Percentiles rank a stretch among this genome's conserved stretches.
These are phyloP conservation scores for Erythrocebus patas DNA, from an alignment of 2,113 vertebrate species.

Conservation along the genomic window DNA sequence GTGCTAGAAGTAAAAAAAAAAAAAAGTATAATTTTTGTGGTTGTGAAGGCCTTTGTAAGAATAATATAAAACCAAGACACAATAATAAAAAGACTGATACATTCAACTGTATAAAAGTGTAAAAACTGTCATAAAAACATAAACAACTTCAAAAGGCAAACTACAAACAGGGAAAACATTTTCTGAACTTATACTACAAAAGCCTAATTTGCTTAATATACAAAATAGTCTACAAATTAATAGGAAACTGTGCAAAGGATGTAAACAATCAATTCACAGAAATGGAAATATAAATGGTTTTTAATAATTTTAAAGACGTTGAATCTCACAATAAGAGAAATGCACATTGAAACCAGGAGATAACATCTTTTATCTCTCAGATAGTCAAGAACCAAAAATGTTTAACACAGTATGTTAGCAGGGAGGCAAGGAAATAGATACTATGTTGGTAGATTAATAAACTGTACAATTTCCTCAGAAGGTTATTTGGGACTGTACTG, in stretches of 20 bases:
- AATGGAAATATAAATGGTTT: not conserved
- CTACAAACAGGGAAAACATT: not conserved
- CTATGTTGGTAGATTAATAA: not conserved
- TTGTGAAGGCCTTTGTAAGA: not conserved
- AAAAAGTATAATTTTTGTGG: not conserved
- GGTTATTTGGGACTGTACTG: not conserved
- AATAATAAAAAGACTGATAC: not conserved
- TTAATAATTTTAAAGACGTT: not conserved
- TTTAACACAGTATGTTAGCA: not conserved
- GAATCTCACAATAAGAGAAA: not conserved
- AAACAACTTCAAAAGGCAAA: constrained; percentile 38
- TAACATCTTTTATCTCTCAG: not conserved
- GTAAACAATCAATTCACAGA: not conserved
- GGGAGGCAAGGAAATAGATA: not conserved
- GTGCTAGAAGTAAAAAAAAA: not conserved
- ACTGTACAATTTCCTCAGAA: not conserved
- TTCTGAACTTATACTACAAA: not conserved
- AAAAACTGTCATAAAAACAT: not conserved
- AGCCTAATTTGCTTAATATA: not conserved
- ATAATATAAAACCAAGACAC: constrained; percentile 20
- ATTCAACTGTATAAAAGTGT: constrained; percentile 33
- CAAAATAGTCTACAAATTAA: not conserved
- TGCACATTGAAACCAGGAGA: not conserved
- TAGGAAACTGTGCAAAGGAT: constrained; percentile 21
- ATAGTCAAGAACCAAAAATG: not conserved